Percentiles rank a stretch among this genome's conserved stretches.
Conservation (phyloP, 2,888 invertebrate species). For the Rhorus exstirpatorius region DNA sequence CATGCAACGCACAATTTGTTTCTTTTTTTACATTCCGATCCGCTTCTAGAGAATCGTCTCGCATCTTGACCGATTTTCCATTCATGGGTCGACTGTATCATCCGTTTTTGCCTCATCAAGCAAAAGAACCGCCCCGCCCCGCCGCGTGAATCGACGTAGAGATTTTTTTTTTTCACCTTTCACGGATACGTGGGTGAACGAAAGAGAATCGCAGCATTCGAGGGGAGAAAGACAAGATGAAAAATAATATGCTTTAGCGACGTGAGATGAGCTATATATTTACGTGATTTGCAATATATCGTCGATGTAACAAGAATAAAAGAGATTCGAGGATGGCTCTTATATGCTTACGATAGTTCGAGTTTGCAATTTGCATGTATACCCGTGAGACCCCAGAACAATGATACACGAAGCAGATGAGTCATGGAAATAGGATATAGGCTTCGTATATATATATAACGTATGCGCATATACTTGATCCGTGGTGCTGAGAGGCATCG, state of each 20-base stretch:
- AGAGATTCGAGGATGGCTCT: constrained; percentile 21
- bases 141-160: constrained; percentile 44
- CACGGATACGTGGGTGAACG: neutral
- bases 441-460: constrained; percentile 31
- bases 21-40: constrained; percentile 37
- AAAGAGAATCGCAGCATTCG: neutral
- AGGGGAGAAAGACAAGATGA: constrained; percentile 6
- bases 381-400: constrained; percentile 59
- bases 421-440: constrained; percentile 43
- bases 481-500: neutral
- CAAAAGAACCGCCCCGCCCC: constrained; percentile 68
- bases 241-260: constrained; percentile 25
- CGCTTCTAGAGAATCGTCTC: constrained; percentile 16
- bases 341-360: constrained; percentile 35
- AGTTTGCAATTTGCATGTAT: constrained; percentile 57
- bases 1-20: constrained; percentile 1
- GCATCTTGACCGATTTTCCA: constrained; percentile 26
- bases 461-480: constrained; percentile 5
- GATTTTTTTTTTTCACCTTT: constrained; percentile 13
- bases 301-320: constrained; percentile 68
- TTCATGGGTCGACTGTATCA: constrained; percentile 21
- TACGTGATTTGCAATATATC: constrained; percentile 26
- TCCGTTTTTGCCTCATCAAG: constrained; percentile 50
- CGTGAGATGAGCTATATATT: neutral
- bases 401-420: constrained; percentile 47